A percentile compares a stretch with the other conserved stretches of the same genome.
These are phyloP conservation scores for Euleptes europaea DNA, from an alignment of 2,113 vertebrate genomes.

Conservation along the genomic window DNA sequence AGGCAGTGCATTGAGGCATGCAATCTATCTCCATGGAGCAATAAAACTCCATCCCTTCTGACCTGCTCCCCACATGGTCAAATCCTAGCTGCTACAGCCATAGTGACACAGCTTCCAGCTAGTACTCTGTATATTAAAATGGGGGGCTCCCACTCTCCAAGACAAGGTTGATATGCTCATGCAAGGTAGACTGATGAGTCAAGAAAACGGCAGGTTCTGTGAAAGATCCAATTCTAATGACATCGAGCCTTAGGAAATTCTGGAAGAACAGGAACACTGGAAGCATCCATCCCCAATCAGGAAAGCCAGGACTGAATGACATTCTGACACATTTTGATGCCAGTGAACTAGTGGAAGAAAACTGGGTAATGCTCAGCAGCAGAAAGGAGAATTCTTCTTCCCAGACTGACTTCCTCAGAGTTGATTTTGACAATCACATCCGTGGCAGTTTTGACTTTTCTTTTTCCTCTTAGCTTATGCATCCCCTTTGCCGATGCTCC, in stretches of 20 bases:
- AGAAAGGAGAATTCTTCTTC: background rate
- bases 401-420: too few relatives aligned
- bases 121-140: background rate
- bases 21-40: background rate
- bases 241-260: background rate
- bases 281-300: too few relatives aligned
- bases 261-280: too few relatives aligned
- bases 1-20: background rate
- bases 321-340: too few relatives aligned
- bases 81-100: background rate
- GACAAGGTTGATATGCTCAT: accelerated
- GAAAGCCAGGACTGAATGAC: too few relatives aligned
- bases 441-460: background rate
- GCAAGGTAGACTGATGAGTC: background rate
- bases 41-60: background rate
- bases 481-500: too few relatives aligned
- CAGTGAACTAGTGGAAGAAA: too few relatives aligned
- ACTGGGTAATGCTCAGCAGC: background rate
- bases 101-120: background rate
- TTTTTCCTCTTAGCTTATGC: too few relatives aligned
- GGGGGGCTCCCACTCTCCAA: background rate
- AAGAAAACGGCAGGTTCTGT: background rate
- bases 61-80: background rate
- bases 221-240: background rate
- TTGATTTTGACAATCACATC: background rate